A percentile compares a stretch with the other conserved stretches of the same genome.
phyloP scores from a whole-genome alignment of 2,888 invertebrate species.

The Carabus problematicus region DNA sequence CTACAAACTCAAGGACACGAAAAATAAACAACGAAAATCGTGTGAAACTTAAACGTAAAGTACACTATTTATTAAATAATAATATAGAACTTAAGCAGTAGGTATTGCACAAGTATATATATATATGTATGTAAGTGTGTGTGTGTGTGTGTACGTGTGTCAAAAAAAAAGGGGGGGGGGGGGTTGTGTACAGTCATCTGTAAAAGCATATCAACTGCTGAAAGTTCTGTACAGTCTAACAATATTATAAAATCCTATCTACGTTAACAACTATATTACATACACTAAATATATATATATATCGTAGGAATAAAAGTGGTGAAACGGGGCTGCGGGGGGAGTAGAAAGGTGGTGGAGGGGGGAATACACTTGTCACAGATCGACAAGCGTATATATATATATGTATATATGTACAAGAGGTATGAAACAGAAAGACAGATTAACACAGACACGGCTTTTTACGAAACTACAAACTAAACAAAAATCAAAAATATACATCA shows the following conservation, averaged over 20 bases:
- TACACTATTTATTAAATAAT: too few relatives aligned
- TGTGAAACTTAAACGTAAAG: background rate
- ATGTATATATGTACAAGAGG: background rate
- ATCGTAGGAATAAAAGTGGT: background rate
- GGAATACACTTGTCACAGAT: slow-evolving; percentile 27
- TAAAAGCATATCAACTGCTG: slow-evolving; percentile 26
- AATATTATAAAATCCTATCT: slow-evolving; percentile 51
- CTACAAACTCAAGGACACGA: slow-evolving; percentile 15
- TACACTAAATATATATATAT: slow-evolving; percentile 29
- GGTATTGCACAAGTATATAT: slow-evolving; percentile 27
- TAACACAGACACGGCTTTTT: slow-evolving; percentile 24
- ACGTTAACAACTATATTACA: slow-evolving; percentile 41
- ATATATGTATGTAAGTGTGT: too few relatives aligned
- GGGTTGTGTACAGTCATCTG: slow-evolving; percentile 19
- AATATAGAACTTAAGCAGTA: slow-evolving; percentile 31
- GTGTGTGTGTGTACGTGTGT: background rate
- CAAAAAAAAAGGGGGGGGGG: background rate
- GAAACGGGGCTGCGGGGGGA: background rate
- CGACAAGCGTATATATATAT: background rate
- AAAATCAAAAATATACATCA: slow-evolving; percentile 39
- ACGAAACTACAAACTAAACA: slow-evolving; percentile 3
- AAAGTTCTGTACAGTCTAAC: slow-evolving; percentile 54
- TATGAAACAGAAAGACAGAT: too few relatives aligned
- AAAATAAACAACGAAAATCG: slow-evolving; percentile 19
- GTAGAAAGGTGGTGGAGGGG: slow-evolving; percentile 1